A percentile compares a stretch with the other conserved stretches of the same genome.
phyloP scores from a whole-genome alignment of 2,888 invertebrate species.

The Apotomis turbidana region DNA sequence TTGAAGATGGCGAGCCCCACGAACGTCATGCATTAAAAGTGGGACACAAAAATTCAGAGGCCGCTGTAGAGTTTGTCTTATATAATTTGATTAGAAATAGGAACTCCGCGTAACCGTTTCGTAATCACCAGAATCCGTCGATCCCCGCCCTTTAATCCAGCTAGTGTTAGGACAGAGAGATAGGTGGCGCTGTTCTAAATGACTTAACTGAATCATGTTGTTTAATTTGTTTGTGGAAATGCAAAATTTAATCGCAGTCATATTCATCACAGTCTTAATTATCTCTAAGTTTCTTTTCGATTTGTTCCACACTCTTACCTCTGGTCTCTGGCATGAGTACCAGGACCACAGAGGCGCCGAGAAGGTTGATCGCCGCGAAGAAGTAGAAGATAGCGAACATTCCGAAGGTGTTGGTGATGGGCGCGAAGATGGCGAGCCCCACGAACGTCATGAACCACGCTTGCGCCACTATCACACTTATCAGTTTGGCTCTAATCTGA shows the following conservation, averaged over 20 bases:
- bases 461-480: conserved; percentile 54
- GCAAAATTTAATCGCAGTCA: too few relatives aligned
- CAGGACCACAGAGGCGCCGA: conserved; percentile 57
- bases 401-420: conserved; percentile 53
- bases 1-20: conserved; percentile 52
- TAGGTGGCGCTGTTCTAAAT: too few relatives aligned
- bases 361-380: conserved; percentile 61
- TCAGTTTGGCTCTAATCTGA: conserved; percentile 62
- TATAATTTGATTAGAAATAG: too few relatives aligned
- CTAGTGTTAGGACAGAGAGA: too few relatives aligned
- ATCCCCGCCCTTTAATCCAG: too few relatives aligned
- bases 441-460: conserved; percentile 56
- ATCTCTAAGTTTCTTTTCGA: conserved; percentile 47
- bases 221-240: too few relatives aligned
- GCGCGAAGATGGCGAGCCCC: conserved; percentile 51
- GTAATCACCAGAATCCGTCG: too few relatives aligned
- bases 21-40: conserved; percentile 44
- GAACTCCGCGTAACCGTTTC: too few relatives aligned
- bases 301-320: conserved; percentile 66
- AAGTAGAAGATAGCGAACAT: conserved; percentile 62
- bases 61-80: too few relatives aligned
- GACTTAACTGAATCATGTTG: too few relatives aligned
- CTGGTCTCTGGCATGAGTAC: conserved; percentile 71
- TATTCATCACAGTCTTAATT: conserved; percentile 9
- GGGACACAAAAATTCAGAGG: too few relatives aligned